Evolutionary conservation across 2,797 vertebrate species (phyloP).

Genomic region (Sitta carolinensis): DNA sequence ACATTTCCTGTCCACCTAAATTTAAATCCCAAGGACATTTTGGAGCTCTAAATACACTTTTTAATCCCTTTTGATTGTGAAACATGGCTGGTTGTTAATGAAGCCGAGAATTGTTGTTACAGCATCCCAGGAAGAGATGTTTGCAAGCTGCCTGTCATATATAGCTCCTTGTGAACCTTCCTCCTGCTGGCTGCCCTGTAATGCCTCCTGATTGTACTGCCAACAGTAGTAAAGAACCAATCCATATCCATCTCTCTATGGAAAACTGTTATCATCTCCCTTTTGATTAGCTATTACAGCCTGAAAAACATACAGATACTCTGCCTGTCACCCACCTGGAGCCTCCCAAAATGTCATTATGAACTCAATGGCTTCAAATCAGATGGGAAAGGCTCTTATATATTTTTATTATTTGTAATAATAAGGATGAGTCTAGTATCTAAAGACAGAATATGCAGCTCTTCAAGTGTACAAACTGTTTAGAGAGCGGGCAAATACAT

Average conservation of each 20-base stretch:
- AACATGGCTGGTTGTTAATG: background rate
- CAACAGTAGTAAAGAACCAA: background rate
- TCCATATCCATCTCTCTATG: background rate
- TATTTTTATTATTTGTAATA: background rate
- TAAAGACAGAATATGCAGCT: background rate
- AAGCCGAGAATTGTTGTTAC: background rate
- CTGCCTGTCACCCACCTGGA: background rate
- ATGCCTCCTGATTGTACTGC: background rate
- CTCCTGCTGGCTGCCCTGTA: background rate
- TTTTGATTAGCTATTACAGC: background rate
- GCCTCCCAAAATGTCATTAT: background rate
- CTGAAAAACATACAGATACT: background rate
- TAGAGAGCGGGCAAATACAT: background rate
- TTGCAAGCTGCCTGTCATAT: background rate
- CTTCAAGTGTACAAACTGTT: background rate
- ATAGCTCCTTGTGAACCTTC: background rate
- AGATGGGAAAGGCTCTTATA: background rate
- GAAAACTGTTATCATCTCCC: background rate
- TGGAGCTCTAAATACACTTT: background rate
- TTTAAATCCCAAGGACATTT: background rate
- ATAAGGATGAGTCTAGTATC: background rate
- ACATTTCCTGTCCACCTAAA: background rate
- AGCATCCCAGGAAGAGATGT: background rate
- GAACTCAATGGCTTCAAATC: background rate
- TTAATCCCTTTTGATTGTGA: background rate